Percentiles rank a stretch among this genome's conserved stretches.
Conservation (phyloP, 2,888 invertebrate species). For the Liposcelis brunnea region DNA sequence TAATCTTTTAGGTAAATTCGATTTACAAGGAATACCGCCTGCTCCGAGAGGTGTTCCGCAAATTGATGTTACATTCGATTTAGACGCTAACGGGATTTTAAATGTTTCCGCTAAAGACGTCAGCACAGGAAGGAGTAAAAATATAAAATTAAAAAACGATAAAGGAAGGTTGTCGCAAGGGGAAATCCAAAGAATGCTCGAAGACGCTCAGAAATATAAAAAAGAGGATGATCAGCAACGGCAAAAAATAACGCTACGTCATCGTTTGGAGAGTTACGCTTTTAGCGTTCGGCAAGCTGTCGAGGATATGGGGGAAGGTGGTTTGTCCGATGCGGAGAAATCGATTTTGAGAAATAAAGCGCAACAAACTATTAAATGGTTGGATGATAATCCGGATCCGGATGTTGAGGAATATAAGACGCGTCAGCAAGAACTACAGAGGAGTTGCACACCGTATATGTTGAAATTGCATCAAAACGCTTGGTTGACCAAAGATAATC, state of each 20-base stretch:
- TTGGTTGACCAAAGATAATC: too few relatives aligned
- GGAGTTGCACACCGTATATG: conserved; percentile 17
- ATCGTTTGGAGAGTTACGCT: conserved; percentile 49
- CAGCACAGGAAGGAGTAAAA: conserved; percentile 46
- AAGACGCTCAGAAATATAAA: conserved; percentile 50
- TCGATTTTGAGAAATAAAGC: too few relatives aligned
- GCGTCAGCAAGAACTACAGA: conserved; percentile 52
- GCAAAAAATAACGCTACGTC: conserved; percentile 45
- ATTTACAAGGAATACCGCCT: conserved; percentile 63
- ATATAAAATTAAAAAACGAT: conserved; percentile 66
- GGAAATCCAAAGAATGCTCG: conserved; percentile 60
- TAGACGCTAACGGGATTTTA: conserved; percentile 74
- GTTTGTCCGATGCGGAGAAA: not conserved
- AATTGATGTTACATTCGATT: conserved; percentile 63
- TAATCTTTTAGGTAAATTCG: conserved; percentile 65
- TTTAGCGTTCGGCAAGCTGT: conserved; percentile 48
- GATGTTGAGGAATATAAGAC: conserved; percentile 57
- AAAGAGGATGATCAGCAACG: conserved; percentile 51
- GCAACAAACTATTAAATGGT: conserved; percentile 38
- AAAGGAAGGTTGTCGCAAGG: conserved; percentile 58
- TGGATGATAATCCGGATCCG: conserved; percentile 59
- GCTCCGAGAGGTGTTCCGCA: conserved; percentile 62
- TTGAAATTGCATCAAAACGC: too few relatives aligned
- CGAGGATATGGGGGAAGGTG: conserved; percentile 40
- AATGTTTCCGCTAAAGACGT: conserved; percentile 39